Conservation (phyloP, 2,113 vertebrate species). For the Dasyurus viverrinus region DNA sequence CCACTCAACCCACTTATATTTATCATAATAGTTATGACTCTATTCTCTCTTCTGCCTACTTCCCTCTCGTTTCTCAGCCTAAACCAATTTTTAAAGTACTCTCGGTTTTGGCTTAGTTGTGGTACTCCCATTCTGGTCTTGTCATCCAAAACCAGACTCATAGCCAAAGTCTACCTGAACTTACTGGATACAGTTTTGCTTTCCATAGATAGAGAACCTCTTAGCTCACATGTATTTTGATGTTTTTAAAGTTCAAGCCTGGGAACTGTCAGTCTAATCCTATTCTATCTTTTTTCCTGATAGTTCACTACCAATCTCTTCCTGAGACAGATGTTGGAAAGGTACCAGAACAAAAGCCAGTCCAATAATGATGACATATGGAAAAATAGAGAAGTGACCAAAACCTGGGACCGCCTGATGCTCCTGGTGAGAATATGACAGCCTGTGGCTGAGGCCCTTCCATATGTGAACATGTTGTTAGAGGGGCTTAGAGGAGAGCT, state of each 20-base stretch:
- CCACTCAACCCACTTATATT: not conserved
- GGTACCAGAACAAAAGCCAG: conserved; percentile 79
- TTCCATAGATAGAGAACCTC: not conserved
- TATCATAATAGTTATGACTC: not conserved
- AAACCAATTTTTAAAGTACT: not conserved
- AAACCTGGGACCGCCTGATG: conserved; percentile 87
- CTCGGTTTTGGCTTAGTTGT: not conserved
- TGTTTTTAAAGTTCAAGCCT: not conserved
- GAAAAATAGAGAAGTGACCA: conserved; percentile 78
- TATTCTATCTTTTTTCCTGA: conserved; percentile 20
- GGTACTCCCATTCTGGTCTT: not conserved
- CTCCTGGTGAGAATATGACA: conserved; percentile 76
- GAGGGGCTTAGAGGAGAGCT: not conserved
- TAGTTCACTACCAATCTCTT: conserved; percentile 84
- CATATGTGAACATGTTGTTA: too few relatives aligned
- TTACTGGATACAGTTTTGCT: not conserved
- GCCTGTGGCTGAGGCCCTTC: not conserved
- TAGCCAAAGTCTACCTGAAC: not conserved
- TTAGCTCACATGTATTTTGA: not conserved
- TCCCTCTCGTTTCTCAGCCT: not conserved
- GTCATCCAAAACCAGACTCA: not conserved
- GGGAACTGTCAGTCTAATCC: not conserved
- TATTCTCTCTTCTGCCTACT: not conserved
- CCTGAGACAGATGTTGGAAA: conserved; percentile 88
- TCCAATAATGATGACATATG: conserved; percentile 76